A percentile compares a stretch with the other conserved stretches of the same genome.
Conservation (phyloP, 2,888 invertebrate species). For the Metacarcinus magister region DNA sequence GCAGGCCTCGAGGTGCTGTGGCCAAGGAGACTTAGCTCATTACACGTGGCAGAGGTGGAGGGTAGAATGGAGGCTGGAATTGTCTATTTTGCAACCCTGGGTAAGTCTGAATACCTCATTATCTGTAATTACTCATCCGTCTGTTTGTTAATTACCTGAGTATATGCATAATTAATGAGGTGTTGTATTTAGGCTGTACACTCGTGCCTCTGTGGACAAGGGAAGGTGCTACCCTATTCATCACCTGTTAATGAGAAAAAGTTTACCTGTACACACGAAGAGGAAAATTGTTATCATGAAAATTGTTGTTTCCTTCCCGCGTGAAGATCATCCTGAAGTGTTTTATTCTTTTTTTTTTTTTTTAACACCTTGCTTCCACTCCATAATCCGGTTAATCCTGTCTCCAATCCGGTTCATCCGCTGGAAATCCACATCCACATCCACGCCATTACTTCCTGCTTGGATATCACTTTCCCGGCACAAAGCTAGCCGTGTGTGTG, state of each 20-base stretch:
- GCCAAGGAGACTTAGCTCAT: not conserved
- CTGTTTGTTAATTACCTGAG: constrained; percentile 45
- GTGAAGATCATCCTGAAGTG: not conserved
- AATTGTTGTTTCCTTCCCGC: not conserved
- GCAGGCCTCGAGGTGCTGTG: not conserved
- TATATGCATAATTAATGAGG: constrained; percentile 27
- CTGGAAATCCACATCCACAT: not conserved
- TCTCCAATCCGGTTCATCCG: not conserved
- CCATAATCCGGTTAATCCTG: not conserved
- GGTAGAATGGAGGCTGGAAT: not conserved
- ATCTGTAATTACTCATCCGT: constrained; percentile 31
- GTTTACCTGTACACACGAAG: not conserved
- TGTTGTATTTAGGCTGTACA: not conserved
- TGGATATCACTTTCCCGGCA: not conserved
- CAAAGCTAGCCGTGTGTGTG: not conserved
- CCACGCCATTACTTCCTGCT: not conserved
- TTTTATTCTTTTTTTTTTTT: not conserved
- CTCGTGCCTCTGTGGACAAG: not conserved
- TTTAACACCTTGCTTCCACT: not conserved
- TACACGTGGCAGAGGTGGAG: not conserved
- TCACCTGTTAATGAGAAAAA: not conserved
- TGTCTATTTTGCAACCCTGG: not conserved
- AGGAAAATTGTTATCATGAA: not conserved
- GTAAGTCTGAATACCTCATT: not conserved
- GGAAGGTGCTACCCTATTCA: not conserved